These are phyloP conservation scores for Lacerta bilineata DNA, from an alignment of 2,797 vertebrate genomes.

Conservation along the genomic window DNA sequence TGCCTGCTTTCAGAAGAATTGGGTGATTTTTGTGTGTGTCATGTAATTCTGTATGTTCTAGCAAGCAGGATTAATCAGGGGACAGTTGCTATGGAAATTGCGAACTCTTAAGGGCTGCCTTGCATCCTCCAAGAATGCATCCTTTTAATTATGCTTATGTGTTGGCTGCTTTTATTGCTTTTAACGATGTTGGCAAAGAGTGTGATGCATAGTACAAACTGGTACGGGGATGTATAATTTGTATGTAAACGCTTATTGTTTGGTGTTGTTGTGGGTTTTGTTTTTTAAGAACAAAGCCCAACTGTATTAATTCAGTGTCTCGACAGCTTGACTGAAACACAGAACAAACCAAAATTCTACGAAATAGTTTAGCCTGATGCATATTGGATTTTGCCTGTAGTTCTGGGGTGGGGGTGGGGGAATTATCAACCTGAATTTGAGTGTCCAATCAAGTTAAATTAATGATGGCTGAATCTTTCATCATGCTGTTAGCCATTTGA, in stretches of 20 bases:
- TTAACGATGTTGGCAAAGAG: background rate
- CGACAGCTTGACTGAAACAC: background rate
- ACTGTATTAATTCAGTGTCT: slow-evolving; percentile 18
- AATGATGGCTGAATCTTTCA: background rate
- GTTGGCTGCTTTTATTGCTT: background rate
- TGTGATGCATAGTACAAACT: rapidly evolving
- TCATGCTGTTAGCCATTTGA: background rate
- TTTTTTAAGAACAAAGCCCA: background rate
- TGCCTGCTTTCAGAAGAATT: background rate
- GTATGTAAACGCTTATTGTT: background rate
- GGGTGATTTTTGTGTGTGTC: slow-evolving; percentile 10
- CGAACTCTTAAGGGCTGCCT: background rate
- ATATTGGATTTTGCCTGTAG: background rate
- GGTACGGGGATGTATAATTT: background rate
- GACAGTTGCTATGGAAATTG: slow-evolving; percentile 36
- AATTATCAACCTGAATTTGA: slow-evolving; percentile 22
- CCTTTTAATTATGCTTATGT: background rate
- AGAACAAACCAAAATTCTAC: rapidly evolving
- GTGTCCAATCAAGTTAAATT: slow-evolving; percentile 47
- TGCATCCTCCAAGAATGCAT: background rate
- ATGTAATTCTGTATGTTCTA: background rate
- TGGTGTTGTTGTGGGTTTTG: background rate
- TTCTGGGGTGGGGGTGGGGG: slow-evolving; percentile 6
- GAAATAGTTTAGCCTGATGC: background rate
- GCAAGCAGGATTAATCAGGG: background rate